Evolutionary conservation across 2,888 invertebrate genomes (phyloP).

Genomic region (Chloroclystis v-ata): DNA sequence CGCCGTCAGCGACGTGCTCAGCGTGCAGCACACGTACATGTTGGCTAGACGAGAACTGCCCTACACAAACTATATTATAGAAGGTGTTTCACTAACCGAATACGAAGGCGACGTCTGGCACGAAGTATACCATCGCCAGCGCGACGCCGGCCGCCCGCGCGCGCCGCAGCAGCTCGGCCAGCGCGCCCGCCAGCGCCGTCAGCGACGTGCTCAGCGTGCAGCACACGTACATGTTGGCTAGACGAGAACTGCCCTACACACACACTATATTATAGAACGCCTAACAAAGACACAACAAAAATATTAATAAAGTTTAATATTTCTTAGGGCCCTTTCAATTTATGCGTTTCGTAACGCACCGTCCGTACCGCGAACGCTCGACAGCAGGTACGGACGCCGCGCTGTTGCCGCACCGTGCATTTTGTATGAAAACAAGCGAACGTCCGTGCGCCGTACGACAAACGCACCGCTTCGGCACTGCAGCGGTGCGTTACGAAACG

Average conservation of each 20-base stretch:
- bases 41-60: constrained; percentile 46
- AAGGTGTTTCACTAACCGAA: constrained; percentile 36
- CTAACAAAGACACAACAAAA: no score
- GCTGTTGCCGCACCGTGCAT: no score
- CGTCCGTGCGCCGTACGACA: no score
- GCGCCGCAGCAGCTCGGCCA: constrained; percentile 44
- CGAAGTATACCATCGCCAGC: constrained; percentile 36
- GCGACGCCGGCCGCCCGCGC: constrained; percentile 32
- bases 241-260: constrained; percentile 45
- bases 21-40: constrained; percentile 55
- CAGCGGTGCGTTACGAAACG: no score
- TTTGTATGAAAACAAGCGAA: no score
- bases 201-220: constrained; percentile 54
- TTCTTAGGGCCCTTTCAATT: no score
- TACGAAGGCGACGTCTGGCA: constrained; percentile 50
- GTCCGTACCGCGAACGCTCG: no score
- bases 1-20: constrained; percentile 51
- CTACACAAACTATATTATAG: constrained; percentile 30
- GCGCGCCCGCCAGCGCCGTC: constrained; percentile 45
- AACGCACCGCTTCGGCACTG: no score
- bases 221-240: constrained; percentile 56
- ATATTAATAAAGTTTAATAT: no score
- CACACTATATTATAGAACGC: not conserved
- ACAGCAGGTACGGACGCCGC: no score
- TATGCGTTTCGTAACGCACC: no score